Conservation (phyloP, 2,113 vertebrate species). For the Crypturellus undulatus region DNA sequence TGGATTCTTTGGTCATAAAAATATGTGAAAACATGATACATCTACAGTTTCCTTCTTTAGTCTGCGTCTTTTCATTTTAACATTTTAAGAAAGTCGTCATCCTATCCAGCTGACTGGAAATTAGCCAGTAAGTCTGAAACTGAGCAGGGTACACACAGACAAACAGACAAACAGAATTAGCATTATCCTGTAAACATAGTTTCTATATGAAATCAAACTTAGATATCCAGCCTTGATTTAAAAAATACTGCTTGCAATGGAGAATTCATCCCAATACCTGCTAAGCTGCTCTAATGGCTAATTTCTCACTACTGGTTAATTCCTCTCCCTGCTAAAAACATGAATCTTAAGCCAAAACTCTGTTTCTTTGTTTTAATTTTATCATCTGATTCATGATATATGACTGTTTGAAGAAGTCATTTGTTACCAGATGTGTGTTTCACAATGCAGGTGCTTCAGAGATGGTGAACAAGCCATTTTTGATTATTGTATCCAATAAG, state of each 20-base stretch:
- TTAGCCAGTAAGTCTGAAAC: background rate
- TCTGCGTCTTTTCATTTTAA: background rate
- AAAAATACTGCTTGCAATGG: background rate
- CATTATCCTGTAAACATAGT: background rate
- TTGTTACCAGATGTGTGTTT: background rate
- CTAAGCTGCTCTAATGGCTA: background rate
- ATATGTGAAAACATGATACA: background rate
- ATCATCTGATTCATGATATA: background rate
- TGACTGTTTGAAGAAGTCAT: background rate
- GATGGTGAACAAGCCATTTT: background rate
- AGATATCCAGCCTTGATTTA: background rate
- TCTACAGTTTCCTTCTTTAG: background rate
- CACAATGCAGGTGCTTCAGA: background rate
- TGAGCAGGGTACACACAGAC: rapidly evolving
- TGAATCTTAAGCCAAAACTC: background rate
- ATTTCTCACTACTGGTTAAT: background rate
- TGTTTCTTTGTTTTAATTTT: background rate
- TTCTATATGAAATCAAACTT: background rate
- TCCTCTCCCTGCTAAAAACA: background rate
- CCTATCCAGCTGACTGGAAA: background rate
- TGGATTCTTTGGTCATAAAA: background rate
- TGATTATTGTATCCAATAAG: background rate
- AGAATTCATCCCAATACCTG: background rate
- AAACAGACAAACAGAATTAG: background rate
- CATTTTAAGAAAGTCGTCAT: background rate